Conservation (phyloP, 1,140 invertebrate genomes). For the Zelostemma sp. region DNA sequence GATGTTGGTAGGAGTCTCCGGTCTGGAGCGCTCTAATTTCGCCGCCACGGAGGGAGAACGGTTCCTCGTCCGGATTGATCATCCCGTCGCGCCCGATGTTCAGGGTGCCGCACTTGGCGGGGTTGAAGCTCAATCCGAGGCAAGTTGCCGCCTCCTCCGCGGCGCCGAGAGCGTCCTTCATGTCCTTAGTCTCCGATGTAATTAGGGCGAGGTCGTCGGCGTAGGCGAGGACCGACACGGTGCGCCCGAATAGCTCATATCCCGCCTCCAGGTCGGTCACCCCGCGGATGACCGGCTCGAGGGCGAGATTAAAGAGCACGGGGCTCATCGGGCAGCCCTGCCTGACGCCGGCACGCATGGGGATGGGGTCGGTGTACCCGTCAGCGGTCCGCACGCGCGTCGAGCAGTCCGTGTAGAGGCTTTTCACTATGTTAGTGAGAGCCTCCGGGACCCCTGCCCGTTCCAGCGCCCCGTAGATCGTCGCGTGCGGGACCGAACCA, state of each 20-base stretch:
- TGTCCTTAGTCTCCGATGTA: slow-evolving; percentile 6
- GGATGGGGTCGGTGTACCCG: slow-evolving; percentile 7
- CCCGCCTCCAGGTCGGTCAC: neutral
- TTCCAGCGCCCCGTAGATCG: slow-evolving; percentile 31
- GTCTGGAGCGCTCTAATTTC: slow-evolving; percentile 15
- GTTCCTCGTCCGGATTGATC: neutral
- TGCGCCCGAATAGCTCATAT: neutral
- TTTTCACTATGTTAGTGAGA: slow-evolving; percentile 28
- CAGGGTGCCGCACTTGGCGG: slow-evolving; percentile 34
- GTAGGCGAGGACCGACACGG: neutral
- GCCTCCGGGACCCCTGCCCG: slow-evolving; percentile 7
- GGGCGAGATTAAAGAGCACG: slow-evolving; percentile 18
- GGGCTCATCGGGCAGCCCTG: slow-evolving; percentile 22
- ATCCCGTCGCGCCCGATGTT: neutral
- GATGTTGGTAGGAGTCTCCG: slow-evolving; percentile 46
- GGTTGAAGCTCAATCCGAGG: slow-evolving; percentile 48
- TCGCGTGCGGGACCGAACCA: slow-evolving; percentile 40
- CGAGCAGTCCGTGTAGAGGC: slow-evolving; percentile 12
- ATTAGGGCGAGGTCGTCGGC: neutral
- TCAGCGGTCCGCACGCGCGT: slow-evolving; percentile 2
- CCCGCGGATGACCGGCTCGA: neutral
- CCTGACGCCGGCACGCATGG: slow-evolving; percentile 24
- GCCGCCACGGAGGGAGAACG: slow-evolving; percentile 20
- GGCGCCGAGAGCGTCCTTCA: slow-evolving; percentile 24
- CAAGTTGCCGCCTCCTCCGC: slow-evolving; percentile 6